Evolutionary conservation across 2,888 invertebrate genomes (phyloP).

Genomic region (Hydriomena furcata): DNA sequence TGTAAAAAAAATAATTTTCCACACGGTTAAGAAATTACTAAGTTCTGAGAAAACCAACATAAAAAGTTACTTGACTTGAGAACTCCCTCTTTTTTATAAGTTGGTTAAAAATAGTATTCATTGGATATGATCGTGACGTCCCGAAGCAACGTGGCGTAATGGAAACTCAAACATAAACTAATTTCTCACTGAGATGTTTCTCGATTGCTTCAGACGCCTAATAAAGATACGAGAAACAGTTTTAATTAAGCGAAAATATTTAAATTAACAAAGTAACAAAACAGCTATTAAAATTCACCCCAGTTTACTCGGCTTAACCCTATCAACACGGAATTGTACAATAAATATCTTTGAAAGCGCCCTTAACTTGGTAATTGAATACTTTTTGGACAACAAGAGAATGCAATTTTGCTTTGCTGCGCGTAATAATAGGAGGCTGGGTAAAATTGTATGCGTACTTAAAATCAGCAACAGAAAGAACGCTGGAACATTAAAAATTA

Average conservation of each 20-base stretch:
- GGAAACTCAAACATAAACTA: conserved; percentile 18
- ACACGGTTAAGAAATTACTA: no score
- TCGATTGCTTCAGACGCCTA: conserved; percentile 32
- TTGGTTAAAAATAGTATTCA: no score
- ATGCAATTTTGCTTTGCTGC: conserved; percentile 58
- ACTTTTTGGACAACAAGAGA: conserved; percentile 56
- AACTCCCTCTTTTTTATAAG: no score
- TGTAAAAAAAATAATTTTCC: no score
- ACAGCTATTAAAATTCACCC: conserved; percentile 57
- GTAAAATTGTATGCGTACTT: neutral
- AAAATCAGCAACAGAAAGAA: neutral
- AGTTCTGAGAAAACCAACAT: no score
- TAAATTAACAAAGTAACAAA: conserved; percentile 67
- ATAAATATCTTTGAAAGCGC: conserved; percentile 65
- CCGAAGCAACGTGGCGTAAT: neutral
- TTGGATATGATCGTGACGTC: neutral
- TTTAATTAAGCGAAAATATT: conserved; percentile 72
- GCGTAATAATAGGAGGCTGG: conserved; percentile 39
- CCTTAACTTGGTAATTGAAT: conserved; percentile 55
- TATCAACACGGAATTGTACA: conserved; percentile 58
- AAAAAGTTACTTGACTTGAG: no score
- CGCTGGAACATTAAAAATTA: no score
- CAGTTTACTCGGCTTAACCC: conserved; percentile 47
- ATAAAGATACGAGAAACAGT: conserved; percentile 52
- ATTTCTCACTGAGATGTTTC: conserved; percentile 14